A percentile compares a stretch with the other conserved stretches of the same genome.
These are phyloP conservation scores for Mesorhabditis spiculigera DNA, from an alignment of 2,888 invertebrate genomes.

Conservation along the genomic window DNA sequence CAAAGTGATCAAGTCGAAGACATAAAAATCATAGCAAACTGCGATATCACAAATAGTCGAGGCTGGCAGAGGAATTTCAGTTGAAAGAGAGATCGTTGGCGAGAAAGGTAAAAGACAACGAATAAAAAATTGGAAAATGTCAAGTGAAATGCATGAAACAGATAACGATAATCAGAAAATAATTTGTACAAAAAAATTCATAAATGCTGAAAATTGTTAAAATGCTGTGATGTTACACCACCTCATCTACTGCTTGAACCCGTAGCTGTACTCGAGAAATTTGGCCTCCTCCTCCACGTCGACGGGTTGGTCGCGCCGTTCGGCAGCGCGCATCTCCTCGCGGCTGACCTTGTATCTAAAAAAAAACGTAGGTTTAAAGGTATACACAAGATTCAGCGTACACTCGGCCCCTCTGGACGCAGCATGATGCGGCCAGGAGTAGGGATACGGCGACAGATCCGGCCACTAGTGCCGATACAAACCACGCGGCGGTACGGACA, in stretches of 20 bases:
- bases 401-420: slow-evolving; percentile 32
- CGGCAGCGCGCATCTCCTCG: slow-evolving; percentile 44
- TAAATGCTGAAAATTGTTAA: too few relatives aligned
- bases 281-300: slow-evolving; percentile 50
- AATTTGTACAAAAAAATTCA: too few relatives aligned
- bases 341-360: slow-evolving; percentile 6
- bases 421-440: slow-evolving; percentile 53
- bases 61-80: too few relatives aligned
- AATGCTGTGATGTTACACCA: too few relatives aligned
- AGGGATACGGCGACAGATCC: slow-evolving; percentile 57
- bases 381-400: not conserved
- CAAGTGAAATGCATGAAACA: too few relatives aligned
- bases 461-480: slow-evolving; percentile 59
- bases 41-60: too few relatives aligned
- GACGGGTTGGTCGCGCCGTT: slow-evolving; percentile 22
- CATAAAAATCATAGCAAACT: too few relatives aligned
- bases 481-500: slow-evolving; percentile 60
- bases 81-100: too few relatives aligned
- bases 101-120: too few relatives aligned
- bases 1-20: too few relatives aligned
- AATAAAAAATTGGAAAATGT: too few relatives aligned
- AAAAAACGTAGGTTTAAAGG: not conserved
- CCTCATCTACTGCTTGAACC: slow-evolving; percentile 27
- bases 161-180: too few relatives aligned
- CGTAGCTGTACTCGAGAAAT: slow-evolving; percentile 55